Evolutionary conservation across 2,797 vertebrate genomes (phyloP), one percentile per base, ranked within the genome.

Genomic region (Sebastolobus altivelis): DNA sequence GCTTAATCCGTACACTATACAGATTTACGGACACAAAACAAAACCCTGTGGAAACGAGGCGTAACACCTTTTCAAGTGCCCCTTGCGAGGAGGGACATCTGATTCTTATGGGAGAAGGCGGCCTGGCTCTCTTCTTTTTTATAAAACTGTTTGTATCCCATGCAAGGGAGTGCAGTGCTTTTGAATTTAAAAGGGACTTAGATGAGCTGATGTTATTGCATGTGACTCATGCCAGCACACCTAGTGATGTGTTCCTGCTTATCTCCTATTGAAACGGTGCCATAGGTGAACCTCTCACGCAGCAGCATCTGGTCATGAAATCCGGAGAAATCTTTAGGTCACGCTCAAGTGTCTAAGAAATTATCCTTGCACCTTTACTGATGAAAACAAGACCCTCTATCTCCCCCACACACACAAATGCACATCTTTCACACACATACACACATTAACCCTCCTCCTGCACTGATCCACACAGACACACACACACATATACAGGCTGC

Each of bases 301-400:
- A 77, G 63, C 72, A 79, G 67, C 77, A 80, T 67, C 75, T 86
- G 56, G 29, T 81, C 68, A 62, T 67, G 61, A 78, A 83, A 84
- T 86, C 61, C 69, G 56, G 54, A 62, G 56, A 77, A 67, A 81
- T 79, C 29, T 49, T 63, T 55, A 31, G 60, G 63, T 86, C 72
- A 75, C 60, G 33, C 71, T 73, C 31, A 59, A 76, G 54, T 66
- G 70, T 58, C 63, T 74, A 16, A 33, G 7, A 74, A 72, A 73
- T 58, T 29, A 49, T 74, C 61, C 22, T n/a, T 68, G 20, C 20
- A n/a, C 16, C 54, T 69, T 40, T 35, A 59, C 74, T 40, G 56
- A 77, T 31, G 27, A 55, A 81, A 67, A 70, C 12, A 37, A 55
- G n/a, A 59, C 16, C 2, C 8, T 61, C 20, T 49, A n/a, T 38